phyloP scores from a whole-genome alignment of 2,113 vertebrate genomes.

The Alaudala cheleensis region DNA sequence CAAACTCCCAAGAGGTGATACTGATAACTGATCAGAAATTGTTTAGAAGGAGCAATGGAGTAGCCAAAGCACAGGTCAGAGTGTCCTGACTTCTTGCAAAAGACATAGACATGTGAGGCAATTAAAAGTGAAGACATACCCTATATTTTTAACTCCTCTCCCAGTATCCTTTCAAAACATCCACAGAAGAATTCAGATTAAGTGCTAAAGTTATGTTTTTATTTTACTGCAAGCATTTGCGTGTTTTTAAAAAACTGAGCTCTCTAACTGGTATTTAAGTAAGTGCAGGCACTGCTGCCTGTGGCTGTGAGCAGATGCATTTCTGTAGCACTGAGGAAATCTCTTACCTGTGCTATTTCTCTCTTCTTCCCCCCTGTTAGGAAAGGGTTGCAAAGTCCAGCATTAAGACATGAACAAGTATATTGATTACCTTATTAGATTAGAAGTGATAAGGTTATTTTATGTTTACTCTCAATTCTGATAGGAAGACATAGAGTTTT shows the following conservation, averaged over 20 bases:
- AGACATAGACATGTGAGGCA: neutral
- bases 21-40: neutral
- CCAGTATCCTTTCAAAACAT: neutral
- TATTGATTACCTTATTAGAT: neutral
- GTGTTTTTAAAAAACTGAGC: neutral
- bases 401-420: neutral
- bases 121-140: neutral
- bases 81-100: neutral
- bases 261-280: neutral
- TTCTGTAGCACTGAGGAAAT: neutral
- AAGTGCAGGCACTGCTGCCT: neutral
- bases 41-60: neutral
- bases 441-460: neutral
- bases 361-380: neutral
- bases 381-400: neutral
- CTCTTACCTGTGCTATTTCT: neutral
- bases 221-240: neutral
- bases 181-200: neutral
- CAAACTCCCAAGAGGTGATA: neutral
- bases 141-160: neutral
- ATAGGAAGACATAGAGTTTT: neutral
- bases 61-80: neutral
- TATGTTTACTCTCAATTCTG: neutral
- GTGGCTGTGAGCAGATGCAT: neutral
- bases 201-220: neutral